Conservation (phyloP, 1,140 invertebrate species). For the Bombus impatiens region DNA sequence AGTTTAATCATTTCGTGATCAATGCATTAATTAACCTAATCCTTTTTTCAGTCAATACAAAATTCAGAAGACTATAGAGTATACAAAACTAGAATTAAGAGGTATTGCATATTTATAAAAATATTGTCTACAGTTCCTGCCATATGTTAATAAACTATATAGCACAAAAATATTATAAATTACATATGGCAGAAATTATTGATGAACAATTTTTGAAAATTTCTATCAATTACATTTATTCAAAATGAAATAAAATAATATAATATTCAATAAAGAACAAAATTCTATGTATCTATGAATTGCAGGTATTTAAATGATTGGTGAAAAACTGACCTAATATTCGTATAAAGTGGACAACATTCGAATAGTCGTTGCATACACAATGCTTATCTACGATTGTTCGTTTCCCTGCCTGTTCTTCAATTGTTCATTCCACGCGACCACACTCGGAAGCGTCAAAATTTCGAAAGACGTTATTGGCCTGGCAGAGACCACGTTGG, state of each 20-base stretch:
- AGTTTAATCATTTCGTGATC: neutral
- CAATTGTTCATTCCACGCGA: too few relatives aligned
- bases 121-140: neutral
- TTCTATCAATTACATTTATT: neutral
- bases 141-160: neutral
- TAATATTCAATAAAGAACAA: neutral
- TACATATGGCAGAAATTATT: neutral
- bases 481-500: slow-evolving; percentile 10
- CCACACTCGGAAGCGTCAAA: neutral
- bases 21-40: neutral
- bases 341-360: neutral
- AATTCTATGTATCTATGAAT: neutral
- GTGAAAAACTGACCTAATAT: neutral
- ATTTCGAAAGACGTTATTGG: slow-evolving; percentile 24
- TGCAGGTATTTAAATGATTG: neutral
- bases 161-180: neutral
- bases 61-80: neutral
- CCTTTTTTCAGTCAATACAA: neutral
- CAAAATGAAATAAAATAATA: neutral
- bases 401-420: neutral
- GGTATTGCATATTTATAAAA: neutral
- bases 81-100: neutral
- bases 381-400: slow-evolving; percentile 9
- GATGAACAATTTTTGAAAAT: neutral
- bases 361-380: neutral